Evolutionary conservation across 2,113 vertebrate species (phyloP), one percentile per base, ranked within the genome.

Genomic region (Xiphophorus couchianus): DNA sequence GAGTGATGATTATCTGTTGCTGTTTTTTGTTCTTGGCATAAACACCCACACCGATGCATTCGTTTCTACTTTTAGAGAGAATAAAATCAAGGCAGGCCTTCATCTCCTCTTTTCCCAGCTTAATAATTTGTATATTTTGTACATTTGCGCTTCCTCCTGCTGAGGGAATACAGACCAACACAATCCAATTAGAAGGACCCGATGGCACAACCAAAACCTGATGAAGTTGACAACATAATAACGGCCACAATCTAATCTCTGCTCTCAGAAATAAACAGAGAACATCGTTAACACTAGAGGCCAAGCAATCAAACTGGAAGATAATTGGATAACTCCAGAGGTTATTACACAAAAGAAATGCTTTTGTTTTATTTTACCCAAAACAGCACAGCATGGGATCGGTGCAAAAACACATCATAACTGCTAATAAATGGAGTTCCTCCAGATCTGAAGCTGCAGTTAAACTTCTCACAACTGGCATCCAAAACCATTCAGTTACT

Each of bases 161-260:
- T 1, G 48, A 62, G 82, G 81, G 78, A 85, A 87, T 64, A 72
- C 77, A 73, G 69, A 76, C 73, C 17, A 77, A 62, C 74, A 62
- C 69, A 69, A 88, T 91, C 86, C 85, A 86, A 88, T 88, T 88
- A 89, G 83, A 62, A 54, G 33, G 74, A 79, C 51, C 66, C 19
- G 60, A 64, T 60, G 80, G 76, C 74, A 65, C 69, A 3, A 44
- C 62, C 64, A 74, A 82, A 91, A 89, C 88, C 73, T 88, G 90
- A 90, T 89, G 87, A 90, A 88, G 88, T 83, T 82, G 82, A 86
- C 80, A 85, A 79, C 81, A 73, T 85, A 85, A 90, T 86, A 90
- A 89, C 74, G 74, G 78, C 80, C 82, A 86, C 82, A 88, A 85
- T 89, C 82, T 82, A 79, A 89, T 88, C 80, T 74, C 39, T 66